Base-by-base conservation (phyloP, 2,888 invertebrate genomes). In the Monoplex corrugatus region DNA sequence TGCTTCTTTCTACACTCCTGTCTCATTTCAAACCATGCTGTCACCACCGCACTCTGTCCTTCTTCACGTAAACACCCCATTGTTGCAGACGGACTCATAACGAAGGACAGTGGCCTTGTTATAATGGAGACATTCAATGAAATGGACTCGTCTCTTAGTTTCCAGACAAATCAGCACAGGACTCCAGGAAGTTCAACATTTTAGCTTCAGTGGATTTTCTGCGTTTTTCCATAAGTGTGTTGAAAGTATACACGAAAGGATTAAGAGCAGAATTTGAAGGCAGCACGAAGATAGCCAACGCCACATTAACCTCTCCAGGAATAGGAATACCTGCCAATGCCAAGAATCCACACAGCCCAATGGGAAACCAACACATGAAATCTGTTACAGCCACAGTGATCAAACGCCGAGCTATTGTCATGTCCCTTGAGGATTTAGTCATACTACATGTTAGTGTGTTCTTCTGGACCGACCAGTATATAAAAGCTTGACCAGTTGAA, bases 301-400 rank as follows among this genome's bases (percentile, higher is more conserved):
- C 75, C 38, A 75, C 75, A 38, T 75, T 75, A 13, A 75, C 75
- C 38, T 75, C 75, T 75, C 75, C 75, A 40, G 75, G 75, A 23
- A 75, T 75, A 38, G 75, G n/a, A 35, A 38, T 75, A 35, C 75
- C 75, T 5, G 75, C n/a, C 38, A n/a, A 75, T 35, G 75, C 75
- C 38, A 75, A 38, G 10, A 75, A 38, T 38, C 75, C 75, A 16
- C 38, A n/a, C 13, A 75, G 13, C 16, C 75, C 75, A 40, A 75
- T 75, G 75, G 75, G 75, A 38, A 75, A 75, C 75, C 75, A 75
- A n/a, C 75, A 75, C 75, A 75, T 75, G 75, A 75, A 75, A 38
- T 75, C 75, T 75, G 75, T 75, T 16, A 75, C 75, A 16, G 75
- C 75, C 13, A 75, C 35, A 35, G 75, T 75, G 28, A 80, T 23